Base-by-base conservation (phyloP, 2,888 invertebrate species). In the Camponotus fellah region DNA sequence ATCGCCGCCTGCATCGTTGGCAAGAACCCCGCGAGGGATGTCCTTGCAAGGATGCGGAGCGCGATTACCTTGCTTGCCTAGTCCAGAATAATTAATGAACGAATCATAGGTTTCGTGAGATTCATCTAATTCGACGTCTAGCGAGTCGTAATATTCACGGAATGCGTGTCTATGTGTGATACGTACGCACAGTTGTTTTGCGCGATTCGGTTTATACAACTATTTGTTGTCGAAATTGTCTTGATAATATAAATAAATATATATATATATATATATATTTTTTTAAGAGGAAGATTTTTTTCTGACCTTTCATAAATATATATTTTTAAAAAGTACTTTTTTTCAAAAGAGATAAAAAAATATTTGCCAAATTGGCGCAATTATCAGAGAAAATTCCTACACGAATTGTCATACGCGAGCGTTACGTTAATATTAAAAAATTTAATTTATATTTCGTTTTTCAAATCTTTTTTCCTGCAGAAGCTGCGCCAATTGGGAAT, bases 11-110 rank as follows among this genome's bases (percentile, higher is more conserved):
- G 69, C 66, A 83, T 76, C 83, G 86, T 69, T 83, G 72, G 46
- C 26, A 66, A n/a, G 37, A 66, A 53, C 53, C 53, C 53, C 77
- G 68, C 40, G 26, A 68, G 68, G 68, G 53, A 77, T 84, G 89
- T 90, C 89, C 89, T 89, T 89, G 90, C 85, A 65, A 83, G 74
- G 80, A 76, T 75, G 66, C 46, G 37, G 37, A 9, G n/a, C 76
- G 53, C 72, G 62, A 62, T 85, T 85, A 82, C 65, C 83, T 79
- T 62, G 46, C 58, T 32, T 62, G 6, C 74, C 49, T 14, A n/a
- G 34, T 49, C 6, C 37, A 17, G 58, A 49, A 68, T 81, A 81
- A 84, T 84, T 84, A 84, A 74, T 81, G 66, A 66, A 62, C 9
- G 58, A 65, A 64, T 37, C 56, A 71, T 65, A 46, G 76, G 49